Conservation (phyloP, 2,888 invertebrate species). For the Fabriciana adippe region DNA sequence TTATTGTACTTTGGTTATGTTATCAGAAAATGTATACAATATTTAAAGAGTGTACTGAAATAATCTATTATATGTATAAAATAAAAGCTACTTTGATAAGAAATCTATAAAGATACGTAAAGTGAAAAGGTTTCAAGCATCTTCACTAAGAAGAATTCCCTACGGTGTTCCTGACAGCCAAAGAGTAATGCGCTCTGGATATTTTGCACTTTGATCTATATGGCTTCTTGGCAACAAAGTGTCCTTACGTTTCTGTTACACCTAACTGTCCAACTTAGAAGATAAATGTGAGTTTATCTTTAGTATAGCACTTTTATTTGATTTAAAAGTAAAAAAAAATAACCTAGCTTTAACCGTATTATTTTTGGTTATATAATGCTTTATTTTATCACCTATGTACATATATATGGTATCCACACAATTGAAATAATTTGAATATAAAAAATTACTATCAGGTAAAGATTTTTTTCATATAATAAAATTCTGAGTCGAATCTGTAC, state of each 20-base stretch:
- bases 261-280: slow-evolving; percentile 15
- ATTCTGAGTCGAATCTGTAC: no score
- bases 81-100: slow-evolving; percentile 2
- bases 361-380: background rate
- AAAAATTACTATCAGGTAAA: no score
- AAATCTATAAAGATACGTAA: slow-evolving; percentile 13
- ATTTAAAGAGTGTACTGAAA: no score
- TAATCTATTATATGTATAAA: background rate
- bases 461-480: no score
- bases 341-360: background rate
- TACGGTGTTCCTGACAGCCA: slow-evolving; percentile 54
- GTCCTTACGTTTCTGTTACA: slow-evolving; percentile 37
- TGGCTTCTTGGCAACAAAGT: slow-evolving; percentile 48
- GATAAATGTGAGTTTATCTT: slow-evolving; percentile 16
- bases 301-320: slow-evolving; percentile 11
- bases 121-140: slow-evolving; percentile 19
- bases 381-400: no score
- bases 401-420: no score
- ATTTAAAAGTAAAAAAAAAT: slow-evolving; percentile 2
- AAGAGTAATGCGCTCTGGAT: slow-evolving; percentile 59
- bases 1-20: no score
- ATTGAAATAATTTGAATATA: no score
- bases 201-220: slow-evolving; percentile 69
- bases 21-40: no score
- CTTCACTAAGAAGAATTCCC: slow-evolving; percentile 39